Percentiles rank a stretch among this genome's conserved stretches.
These are phyloP conservation scores for Orthochromis malagaraziensis DNA, from an alignment of 2,113 vertebrate species.

Conservation along the genomic window DNA sequence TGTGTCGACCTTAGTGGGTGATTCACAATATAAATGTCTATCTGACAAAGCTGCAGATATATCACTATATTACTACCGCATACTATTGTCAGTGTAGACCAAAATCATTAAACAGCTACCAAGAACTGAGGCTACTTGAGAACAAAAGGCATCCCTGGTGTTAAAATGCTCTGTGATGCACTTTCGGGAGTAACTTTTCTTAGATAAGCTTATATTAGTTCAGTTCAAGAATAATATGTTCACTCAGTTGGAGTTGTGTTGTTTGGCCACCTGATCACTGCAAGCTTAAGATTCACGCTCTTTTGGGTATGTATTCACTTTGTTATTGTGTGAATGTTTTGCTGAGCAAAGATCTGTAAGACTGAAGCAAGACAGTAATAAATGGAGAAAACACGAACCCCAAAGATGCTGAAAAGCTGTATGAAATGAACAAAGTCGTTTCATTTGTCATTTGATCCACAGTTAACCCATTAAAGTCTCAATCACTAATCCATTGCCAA, in stretches of 20 bases:
- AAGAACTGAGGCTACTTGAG: not conserved
- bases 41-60: not conserved
- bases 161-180: not conserved
- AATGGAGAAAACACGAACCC: not conserved
- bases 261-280: not conserved
- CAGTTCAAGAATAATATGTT: not conserved
- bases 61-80: not conserved
- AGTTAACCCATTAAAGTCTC: not conserved
- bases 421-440: fast-evolving
- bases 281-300: not conserved
- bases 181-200: not conserved
- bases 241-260: not conserved
- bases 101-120: not conserved
- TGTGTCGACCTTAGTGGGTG: not conserved
- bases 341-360: not conserved
- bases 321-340: not conserved
- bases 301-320: not conserved
- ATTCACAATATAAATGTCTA: not conserved
- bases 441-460: not conserved
- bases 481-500: not conserved
- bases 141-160: not conserved
- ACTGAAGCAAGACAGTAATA: not conserved
- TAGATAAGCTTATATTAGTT: not conserved
- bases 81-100: not conserved
- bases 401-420: not conserved